Conservation (phyloP, 1,140 invertebrate genomes). For the Cotesia glomerata region DNA sequence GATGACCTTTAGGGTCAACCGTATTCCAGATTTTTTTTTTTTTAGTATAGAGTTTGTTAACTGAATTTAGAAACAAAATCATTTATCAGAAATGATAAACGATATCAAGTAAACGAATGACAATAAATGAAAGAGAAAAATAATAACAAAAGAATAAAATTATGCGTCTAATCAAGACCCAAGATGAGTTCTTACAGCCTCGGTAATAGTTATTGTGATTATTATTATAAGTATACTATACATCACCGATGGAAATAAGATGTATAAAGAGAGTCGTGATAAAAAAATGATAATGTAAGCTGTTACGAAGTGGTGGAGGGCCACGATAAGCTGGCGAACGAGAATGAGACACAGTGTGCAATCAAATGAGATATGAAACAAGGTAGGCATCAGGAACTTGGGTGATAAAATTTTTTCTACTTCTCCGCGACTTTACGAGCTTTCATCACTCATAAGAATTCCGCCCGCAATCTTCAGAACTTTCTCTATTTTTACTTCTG, state of each 20-base stretch:
- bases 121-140: background rate
- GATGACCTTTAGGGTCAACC: too few relatives aligned
- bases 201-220: too few relatives aligned
- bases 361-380: too few relatives aligned
- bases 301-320: too few relatives aligned
- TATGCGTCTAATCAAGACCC: constrained; percentile 34
- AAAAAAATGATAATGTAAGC: too few relatives aligned
- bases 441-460: constrained; percentile 50
- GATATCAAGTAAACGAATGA: background rate
- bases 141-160: background rate
- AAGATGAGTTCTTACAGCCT: background rate
- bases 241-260: too few relatives aligned
- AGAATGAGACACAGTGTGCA: too few relatives aligned
- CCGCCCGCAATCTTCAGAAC: constrained; percentile 10
- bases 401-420: constrained; percentile 27
- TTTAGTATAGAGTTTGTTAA: too few relatives aligned
- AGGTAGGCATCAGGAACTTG: constrained; percentile 40
- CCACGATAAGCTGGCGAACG: too few relatives aligned
- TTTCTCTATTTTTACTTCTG: background rate
- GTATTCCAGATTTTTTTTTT: too few relatives aligned
- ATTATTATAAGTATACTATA: too few relatives aligned
- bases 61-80: background rate
- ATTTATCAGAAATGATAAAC: background rate
- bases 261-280: too few relatives aligned
- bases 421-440: constrained; percentile 35